Evolutionary conservation across 1,140 invertebrate species (phyloP), one percentile per base, ranked within the genome.

Genomic region (Stegodyphus dumicola): DNA sequence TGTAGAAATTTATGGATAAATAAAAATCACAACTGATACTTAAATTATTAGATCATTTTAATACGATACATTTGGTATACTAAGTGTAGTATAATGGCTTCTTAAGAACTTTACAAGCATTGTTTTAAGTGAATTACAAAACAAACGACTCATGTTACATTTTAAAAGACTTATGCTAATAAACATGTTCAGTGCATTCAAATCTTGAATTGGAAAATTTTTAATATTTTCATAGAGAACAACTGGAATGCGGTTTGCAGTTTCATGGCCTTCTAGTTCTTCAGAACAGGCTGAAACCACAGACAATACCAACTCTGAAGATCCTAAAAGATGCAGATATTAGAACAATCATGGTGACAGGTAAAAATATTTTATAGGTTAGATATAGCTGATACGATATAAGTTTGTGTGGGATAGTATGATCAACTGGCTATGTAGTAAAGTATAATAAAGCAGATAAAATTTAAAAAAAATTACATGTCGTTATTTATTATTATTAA

Each of bases 311-410:
- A 6, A 94, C 97, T 7, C 96, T 99, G 49, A 90, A 92, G 65
- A 92, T 94, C 77, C 91, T 99, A 13, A 94, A 93, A 84, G 91
- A 94, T n/a, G 98, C 97, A 0, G 93, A 95, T 85, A 95, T 99
- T 86, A 93, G 96, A 86, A 94, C 96, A 5, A 93, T 99, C 5
- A 99, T 99, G 98, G 95, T 99, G 15, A 99, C 98, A 79, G 69
- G 87, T 81, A 84, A 33, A 33, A 33, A 33, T 33, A 33, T 33
- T 33, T 33, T 33, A 3, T 33, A 33, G 33, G 3, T 33, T 33
- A 33, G 3, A 33, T 33, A 3, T 33, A 1, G 33, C 33, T 33
- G 33, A 33, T 33, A 33, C 33, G 33, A 33, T 33, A 33, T 33
- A 33, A 33, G 33, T 33, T 33, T 3, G 33, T 33, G 1, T 33